These are phyloP conservation scores for Hypselothyrea guttata DNA, from an alignment of 2,888 invertebrate species.

Conservation along the genomic window DNA sequence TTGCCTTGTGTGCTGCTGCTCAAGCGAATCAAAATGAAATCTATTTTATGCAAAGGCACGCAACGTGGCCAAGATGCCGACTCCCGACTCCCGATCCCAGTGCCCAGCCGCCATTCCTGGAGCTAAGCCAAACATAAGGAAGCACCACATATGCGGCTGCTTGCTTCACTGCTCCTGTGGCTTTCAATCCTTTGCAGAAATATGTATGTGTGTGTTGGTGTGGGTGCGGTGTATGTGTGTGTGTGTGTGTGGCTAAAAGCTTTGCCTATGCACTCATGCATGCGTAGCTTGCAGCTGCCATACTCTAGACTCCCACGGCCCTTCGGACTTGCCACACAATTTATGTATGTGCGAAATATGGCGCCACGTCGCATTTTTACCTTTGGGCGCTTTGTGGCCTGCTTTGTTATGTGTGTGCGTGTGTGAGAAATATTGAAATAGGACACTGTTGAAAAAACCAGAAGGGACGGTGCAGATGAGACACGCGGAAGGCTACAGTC, in stretches of 20 bases:
- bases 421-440: background rate
- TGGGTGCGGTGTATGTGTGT: constrained; percentile 4
- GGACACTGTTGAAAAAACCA: too few relatives aligned
- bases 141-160: constrained; percentile 46
- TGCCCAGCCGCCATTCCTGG: constrained; percentile 11
- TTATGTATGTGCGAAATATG: constrained; percentile 75
- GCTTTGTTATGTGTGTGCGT: constrained; percentile 4
- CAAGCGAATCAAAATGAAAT: constrained; percentile 68
- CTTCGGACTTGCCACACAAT: constrained; percentile 57
- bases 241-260: constrained; percentile 51
- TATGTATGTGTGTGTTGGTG: too few relatives aligned
- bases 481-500: too few relatives aligned
- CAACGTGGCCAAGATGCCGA: constrained; percentile 31
- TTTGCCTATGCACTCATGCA: constrained; percentile 74
- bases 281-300: constrained; percentile 60
- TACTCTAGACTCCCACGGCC: constrained; percentile 9
- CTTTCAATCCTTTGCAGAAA: constrained; percentile 34
- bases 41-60: constrained; percentile 75
- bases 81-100: background rate
- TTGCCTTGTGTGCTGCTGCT: constrained; percentile 31
- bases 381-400: constrained; percentile 31
- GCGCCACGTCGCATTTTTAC: constrained; percentile 55
- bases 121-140: constrained; percentile 56
- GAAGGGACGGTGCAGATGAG: too few relatives aligned
- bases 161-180: constrained; percentile 39